These are phyloP conservation scores for Volucella bombylans DNA, from an alignment of 2,888 invertebrate genomes.

Conservation along the genomic window DNA sequence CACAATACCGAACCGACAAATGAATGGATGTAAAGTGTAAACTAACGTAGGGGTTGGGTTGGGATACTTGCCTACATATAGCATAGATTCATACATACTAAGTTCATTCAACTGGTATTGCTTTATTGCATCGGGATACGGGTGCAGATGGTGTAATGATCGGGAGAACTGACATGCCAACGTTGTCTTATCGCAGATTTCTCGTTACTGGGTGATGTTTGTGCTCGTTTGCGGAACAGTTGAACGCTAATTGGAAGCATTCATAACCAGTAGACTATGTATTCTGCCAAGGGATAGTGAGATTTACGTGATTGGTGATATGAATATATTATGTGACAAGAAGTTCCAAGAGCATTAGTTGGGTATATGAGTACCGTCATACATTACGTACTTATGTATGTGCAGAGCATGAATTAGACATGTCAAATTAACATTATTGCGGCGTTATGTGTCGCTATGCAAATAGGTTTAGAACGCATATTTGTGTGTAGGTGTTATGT, in stretches of 20 bases:
- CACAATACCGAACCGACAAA: constrained; percentile 17
- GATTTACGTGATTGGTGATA: constrained; percentile 2
- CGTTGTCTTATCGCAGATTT: constrained; percentile 49
- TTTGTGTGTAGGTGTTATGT: no score
- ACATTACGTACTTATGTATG: no score
- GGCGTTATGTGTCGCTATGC: no score
- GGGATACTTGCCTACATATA: not conserved
- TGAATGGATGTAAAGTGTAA: not conserved
- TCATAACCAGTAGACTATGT: not conserved
- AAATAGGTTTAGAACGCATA: no score
- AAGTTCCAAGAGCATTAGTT: no score
- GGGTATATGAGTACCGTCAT: no score
- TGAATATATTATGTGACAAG: no score
- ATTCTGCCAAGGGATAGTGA: constrained; percentile 4
- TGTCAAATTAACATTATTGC: no score
- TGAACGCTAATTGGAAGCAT: constrained; percentile 30
- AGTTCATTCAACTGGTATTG: constrained; percentile 53
- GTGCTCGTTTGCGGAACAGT: constrained; percentile 40
- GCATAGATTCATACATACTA: not conserved
- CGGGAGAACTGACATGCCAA: constrained; percentile 32
- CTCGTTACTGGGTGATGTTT: constrained; percentile 31
- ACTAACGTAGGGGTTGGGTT: not conserved
- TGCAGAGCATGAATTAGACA: no score
- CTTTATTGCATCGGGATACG: constrained; percentile 23
- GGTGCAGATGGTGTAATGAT: constrained; percentile 25